Conservation (phyloP, 1,140 invertebrate genomes). For the Hypothenemus hampei region DNA sequence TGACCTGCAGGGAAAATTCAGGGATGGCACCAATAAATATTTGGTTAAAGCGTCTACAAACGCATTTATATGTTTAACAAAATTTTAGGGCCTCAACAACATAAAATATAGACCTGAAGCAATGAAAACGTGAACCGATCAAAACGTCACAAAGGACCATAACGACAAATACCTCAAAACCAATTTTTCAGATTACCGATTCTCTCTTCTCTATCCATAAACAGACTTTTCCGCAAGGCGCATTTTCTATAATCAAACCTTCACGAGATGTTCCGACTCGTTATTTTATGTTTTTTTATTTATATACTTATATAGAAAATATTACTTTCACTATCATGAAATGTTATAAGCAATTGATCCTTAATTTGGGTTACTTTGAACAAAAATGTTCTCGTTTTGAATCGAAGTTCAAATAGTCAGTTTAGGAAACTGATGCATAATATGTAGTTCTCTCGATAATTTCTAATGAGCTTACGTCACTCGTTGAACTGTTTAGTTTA, state of each 20-base stretch:
- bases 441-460: slow-evolving; percentile 9
- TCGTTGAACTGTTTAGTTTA: slow-evolving; percentile 12
- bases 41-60: no score
- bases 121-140: no score
- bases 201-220: slow-evolving; percentile 2
- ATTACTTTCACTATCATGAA: background rate
- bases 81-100: no score
- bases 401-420: slow-evolving; percentile 19
- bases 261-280: background rate
- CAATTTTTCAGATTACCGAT: slow-evolving; percentile 16
- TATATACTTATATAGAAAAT: background rate
- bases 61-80: no score
- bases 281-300: no score
- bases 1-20: no score
- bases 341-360: background rate
- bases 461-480: slow-evolving; percentile 19
- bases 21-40: no score
- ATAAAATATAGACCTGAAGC: no score
- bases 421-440: slow-evolving; percentile 18
- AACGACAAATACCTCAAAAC: slow-evolving; percentile 14
- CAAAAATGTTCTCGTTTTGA: background rate
- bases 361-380: background rate
- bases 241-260: slow-evolving; percentile 4
- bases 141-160: slow-evolving; percentile 8
- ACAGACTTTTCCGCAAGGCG: slow-evolving; percentile 3